Conservation (phyloP, 2,797 vertebrate genomes). For the Myoxocephalus aenaeus region DNA sequence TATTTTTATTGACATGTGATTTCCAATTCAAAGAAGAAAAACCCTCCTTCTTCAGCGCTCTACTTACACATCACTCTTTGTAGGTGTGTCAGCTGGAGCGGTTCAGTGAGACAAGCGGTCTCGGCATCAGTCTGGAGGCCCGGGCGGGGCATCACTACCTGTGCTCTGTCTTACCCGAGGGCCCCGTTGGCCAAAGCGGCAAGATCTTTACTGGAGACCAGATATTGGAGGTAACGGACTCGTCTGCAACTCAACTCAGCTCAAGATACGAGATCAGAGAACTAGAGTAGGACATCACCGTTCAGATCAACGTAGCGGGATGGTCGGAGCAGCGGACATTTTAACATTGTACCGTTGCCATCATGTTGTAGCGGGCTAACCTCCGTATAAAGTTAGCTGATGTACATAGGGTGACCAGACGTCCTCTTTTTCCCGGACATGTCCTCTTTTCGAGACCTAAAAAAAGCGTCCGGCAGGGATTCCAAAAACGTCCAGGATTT, state of each 20-base stretch:
- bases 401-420: too few species aligned
- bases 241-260: constrained; percentile 7
- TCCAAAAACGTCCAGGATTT: too few species aligned
- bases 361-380: neutral
- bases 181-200: constrained; percentile 90
- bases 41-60: neutral
- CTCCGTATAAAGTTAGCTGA: neutral
- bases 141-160: constrained; percentile 93
- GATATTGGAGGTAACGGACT: constrained; percentile 89
- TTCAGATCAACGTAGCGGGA: neutral
- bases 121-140: constrained; percentile 94
- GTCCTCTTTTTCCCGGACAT: too few species aligned
- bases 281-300: neutral
- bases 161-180: constrained; percentile 92
- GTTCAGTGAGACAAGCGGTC: constrained; percentile 91
- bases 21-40: constrained; percentile 4
- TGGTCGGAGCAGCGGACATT: neutral
- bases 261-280: constrained; percentile 4
- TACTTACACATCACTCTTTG: neutral
- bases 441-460: too few species aligned
- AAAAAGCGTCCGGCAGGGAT: too few species aligned
- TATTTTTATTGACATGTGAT: neutral
- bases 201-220: constrained; percentile 90
- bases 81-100: constrained; percentile 92
- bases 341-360: neutral